Base-by-base conservation (phyloP, 2,113 vertebrate species). In the Gallinago jamesoni region DNA sequence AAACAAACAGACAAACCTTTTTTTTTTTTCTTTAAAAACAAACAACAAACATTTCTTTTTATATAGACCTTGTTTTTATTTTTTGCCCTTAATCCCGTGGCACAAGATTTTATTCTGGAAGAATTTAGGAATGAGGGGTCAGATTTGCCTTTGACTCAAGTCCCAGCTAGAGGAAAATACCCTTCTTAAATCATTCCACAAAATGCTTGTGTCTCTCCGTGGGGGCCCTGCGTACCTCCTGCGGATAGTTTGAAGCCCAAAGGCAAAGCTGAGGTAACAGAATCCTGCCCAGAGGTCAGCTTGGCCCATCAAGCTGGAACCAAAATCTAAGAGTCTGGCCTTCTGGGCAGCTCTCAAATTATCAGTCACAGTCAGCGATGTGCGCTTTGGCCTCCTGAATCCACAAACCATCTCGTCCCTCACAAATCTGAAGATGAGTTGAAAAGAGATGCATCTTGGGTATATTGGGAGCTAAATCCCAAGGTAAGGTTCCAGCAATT, bases 361-460 rank as follows among this genome's bases (percentile, higher is more conserved):
- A 30, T 72, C 74, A 91, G 62, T 53, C n/a, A 23, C 15, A 50
- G 77, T 27, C 60, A 59, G 28, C 31, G 33, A 39, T 27, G 45
- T 55, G 63, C 1, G 15, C 55, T 84, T 81, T 76, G 35, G n/a
- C 50, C 19, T 27, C 5, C 15, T 78, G 69, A 67, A 72, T 63
- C 66, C 48, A 33, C 1, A 1, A 67, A 43, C 41, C 0, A 0
- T 37, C 41, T 66, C 30, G 47, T 84, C 20, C 28, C 11, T 84
- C 19, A 39, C 16, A 53, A 35, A 35, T 45, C 24, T 67, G 41
- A 55, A 41, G 33, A 39, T 39, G 39, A 27, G 37, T 30, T 91
- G 28, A 70, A 80, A 64, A 33, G 47, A 87, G 11, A 6, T 56
- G n/a, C 13, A 23, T 17, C 27, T 35, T 14, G 47, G 72, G 18